Percentiles rank a stretch among this genome's conserved stretches.
phyloP scores from a whole-genome alignment of 2,888 invertebrate genomes.

The Coenonympha arcania region DNA sequence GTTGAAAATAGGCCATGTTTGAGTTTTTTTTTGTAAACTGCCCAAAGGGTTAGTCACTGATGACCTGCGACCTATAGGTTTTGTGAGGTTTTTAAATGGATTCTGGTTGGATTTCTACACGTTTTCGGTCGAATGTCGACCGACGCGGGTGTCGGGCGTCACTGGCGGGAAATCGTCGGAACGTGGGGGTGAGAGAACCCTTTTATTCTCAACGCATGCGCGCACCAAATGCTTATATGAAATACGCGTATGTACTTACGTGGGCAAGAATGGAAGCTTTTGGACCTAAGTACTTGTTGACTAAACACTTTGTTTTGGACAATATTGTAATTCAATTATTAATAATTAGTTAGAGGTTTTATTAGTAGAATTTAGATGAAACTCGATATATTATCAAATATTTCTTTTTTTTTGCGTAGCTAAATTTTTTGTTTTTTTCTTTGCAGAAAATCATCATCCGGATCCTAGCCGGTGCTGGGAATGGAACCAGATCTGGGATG shows the following conservation, averaged over 20 bases:
- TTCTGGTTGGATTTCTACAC: constrained; percentile 6
- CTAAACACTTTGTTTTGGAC: constrained; percentile 14
- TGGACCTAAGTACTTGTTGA: no score
- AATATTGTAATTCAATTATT: no score
- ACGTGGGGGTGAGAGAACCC: constrained; percentile 35
- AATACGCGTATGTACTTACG: constrained; percentile 12
- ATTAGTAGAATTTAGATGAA: no score
- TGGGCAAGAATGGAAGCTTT: constrained; percentile 27
- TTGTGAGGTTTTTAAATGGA: constrained; percentile 29
- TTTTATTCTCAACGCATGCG: constrained; percentile 50
- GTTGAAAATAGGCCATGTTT: constrained; percentile 17
- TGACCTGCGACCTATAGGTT: constrained; percentile 24
- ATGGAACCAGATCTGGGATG: no score
- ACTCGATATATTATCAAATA: no score
- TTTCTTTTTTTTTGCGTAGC: no score
- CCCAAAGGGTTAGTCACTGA: constrained; percentile 29
- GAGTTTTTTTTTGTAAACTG: background rate
- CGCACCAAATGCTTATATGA: constrained; percentile 25
- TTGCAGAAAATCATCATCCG: no score
- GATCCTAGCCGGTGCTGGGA: no score
- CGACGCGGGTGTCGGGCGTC: constrained; percentile 36
- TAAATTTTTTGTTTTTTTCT: no score
- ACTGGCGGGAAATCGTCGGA: constrained; percentile 52
- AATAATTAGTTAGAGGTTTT: no score
- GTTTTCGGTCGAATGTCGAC: constrained; percentile 30